These are phyloP conservation scores for Phylloscopus trochiloides DNA, from an alignment of 2,113 vertebrate genomes.

Conservation along the genomic window DNA sequence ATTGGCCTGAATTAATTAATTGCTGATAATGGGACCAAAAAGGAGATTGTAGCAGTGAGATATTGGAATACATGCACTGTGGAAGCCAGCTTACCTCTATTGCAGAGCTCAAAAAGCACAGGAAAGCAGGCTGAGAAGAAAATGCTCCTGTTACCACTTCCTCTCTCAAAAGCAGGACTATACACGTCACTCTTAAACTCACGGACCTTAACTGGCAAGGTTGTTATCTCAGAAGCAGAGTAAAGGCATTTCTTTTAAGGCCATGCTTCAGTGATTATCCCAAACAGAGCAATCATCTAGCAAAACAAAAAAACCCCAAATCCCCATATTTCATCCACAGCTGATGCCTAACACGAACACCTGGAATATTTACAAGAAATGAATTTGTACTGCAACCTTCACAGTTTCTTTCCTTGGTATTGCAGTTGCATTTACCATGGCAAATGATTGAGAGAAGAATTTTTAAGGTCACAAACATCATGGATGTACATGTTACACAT, in stretches of 20 bases:
- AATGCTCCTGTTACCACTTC: background rate
- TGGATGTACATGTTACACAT: background rate
- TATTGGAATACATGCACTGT: background rate
- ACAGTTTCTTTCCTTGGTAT: background rate
- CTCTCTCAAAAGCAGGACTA: background rate
- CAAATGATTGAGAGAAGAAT: slow-evolving; percentile 14
- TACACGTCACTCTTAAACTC: background rate
- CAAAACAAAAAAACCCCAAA: background rate
- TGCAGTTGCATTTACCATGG: background rate
- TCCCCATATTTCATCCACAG: background rate
- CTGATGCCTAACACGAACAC: background rate
- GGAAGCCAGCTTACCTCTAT: background rate
- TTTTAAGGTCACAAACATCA: slow-evolving; percentile 1
- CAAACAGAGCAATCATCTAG: background rate
- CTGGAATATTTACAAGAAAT: slow-evolving; percentile 2
- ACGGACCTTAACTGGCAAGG: background rate
- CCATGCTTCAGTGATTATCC: background rate
- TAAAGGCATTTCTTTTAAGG: background rate
- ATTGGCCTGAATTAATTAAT: background rate
- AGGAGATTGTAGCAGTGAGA: background rate
- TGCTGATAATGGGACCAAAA: background rate
- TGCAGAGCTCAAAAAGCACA: background rate
- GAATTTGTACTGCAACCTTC: background rate
- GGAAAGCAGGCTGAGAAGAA: background rate
- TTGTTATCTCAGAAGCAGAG: background rate